phyloP scores from a whole-genome alignment of 2,113 vertebrate species.

The Dinomys branickii region DNA sequence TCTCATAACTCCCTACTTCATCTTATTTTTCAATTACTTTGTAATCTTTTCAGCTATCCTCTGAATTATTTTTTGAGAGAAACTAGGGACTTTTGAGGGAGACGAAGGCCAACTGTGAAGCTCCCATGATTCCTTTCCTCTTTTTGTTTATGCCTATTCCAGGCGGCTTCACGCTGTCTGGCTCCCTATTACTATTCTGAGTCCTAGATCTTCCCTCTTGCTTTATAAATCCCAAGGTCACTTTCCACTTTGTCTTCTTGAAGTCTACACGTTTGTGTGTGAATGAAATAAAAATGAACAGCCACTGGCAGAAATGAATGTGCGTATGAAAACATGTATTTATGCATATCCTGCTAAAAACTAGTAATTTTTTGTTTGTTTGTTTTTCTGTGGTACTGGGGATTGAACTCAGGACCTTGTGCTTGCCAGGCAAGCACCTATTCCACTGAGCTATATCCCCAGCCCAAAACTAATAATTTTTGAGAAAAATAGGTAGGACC shows the following conservation, averaged over 20 bases:
- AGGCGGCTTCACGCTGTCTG: not conserved
- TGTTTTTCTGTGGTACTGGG: too few species aligned
- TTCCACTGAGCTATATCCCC: too few species aligned
- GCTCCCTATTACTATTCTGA: not conserved
- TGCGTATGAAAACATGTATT: not conserved
- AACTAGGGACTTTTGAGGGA: not conserved
- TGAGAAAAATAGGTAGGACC: not conserved
- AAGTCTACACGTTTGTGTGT: not conserved
- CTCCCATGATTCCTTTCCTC: not conserved
- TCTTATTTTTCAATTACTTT: constrained; percentile 35
- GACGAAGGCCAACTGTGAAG: not conserved
- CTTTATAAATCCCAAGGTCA: constrained; percentile 2
- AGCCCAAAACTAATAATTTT: not conserved
- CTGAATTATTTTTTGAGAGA: not conserved
- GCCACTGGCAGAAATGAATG: not conserved
- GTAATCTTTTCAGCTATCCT: constrained; percentile 25
- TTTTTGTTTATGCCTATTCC: not conserved
- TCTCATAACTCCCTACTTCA: not conserved
- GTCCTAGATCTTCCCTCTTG: not conserved
- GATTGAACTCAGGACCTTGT: too few species aligned
- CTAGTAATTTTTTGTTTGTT: not conserved
- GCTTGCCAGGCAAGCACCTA: too few species aligned
- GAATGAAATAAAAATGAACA: not conserved
- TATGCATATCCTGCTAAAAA: not conserved
- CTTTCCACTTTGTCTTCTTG: not conserved